Evolutionary conservation across 2,113 vertebrate species (phyloP), one percentile per base, ranked within the genome.

Genomic region (Sciurus niger): DNA sequence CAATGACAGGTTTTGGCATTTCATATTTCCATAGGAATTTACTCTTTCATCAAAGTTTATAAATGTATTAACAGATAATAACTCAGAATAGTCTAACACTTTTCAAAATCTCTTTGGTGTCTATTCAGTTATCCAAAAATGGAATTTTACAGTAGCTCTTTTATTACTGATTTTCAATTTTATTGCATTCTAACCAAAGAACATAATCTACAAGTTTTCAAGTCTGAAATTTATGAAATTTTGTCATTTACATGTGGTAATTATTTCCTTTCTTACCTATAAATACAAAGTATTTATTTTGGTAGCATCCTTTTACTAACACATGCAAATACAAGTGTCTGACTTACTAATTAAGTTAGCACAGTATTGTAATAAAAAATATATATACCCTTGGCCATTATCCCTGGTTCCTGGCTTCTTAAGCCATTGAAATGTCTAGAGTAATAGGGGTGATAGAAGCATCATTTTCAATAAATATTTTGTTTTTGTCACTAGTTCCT

Each of bases 51-150:
- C 16, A 28, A 89, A 17, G 9, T 89, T 91, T 89, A 65, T 55
- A 89, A 94, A 40, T 72, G 3, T 32, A 43, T 83, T 73, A 67
- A 10, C 3, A 12, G 9, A 12, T 25, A 70, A 80, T 10, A 76
- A 4, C 4, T 92, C 37, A 48, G 32, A 77, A 67, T 84, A 88
- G 48, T 37, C 17, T 76, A 76, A 65, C 8, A 60, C 20, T 84
- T 58, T 82, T 94, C 16, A 74, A 73, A 97, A 89, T 94, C 17
- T 77, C 74, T 40, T 87, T 78, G 43, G 1, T 74, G 40, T 79
- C 40, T 73, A 79, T 22, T 83, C 74, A 93, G 80, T 68, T 48
- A n/a, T n/a, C 43, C 55, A 63, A 89, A 89, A 84, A 63, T 84
- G 65, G 13, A 89, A 82, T 77, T 92, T 82, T 73, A 6, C 37